Evolutionary conservation across 2,797 vertebrate species (phyloP).

Genomic region (Chelon auratus): DNA sequence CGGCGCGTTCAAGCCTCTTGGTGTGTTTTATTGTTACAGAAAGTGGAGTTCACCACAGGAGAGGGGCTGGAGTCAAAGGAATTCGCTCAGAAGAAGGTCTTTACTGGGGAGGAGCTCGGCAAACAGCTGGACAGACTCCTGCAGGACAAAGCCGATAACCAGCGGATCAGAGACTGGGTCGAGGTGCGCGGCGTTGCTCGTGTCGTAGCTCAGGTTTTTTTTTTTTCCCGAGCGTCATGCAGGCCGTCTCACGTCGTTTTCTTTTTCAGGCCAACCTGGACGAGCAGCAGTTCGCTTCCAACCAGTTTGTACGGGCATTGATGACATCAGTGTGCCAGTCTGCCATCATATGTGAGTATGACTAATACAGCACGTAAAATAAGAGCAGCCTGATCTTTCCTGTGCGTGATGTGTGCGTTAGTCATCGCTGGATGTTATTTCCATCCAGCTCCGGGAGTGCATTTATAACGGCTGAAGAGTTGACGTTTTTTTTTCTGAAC

Average conservation of each 20-base stretch:
- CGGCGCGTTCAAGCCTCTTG: neutral
- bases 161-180: slow-evolving; percentile 94
- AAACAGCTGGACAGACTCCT: slow-evolving; percentile 91
- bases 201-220: neutral
- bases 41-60: slow-evolving; percentile 93
- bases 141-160: slow-evolving; percentile 91
- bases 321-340: slow-evolving; percentile 96
- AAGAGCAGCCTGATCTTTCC: neutral
- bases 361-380: neutral
- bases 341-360: slow-evolving; percentile 91
- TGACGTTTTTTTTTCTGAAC: neutral
- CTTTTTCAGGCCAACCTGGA: slow-evolving; percentile 90
- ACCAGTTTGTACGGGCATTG: slow-evolving; percentile 89
- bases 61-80: slow-evolving; percentile 84
- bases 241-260: neutral
- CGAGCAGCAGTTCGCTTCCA: slow-evolving; percentile 89
- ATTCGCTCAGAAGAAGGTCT: slow-evolving; percentile 80
- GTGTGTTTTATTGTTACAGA: slow-evolving; percentile 66
- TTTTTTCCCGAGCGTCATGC: no score
- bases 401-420: neutral
- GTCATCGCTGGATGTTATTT: neutral
- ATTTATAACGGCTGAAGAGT: neutral
- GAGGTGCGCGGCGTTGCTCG: slow-evolving; percentile 83
- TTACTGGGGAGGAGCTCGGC: slow-evolving; percentile 89
- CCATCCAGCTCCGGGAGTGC: neutral